Base-by-base conservation (phyloP, 2,113 vertebrate genomes). In the Struthio camelus region DNA sequence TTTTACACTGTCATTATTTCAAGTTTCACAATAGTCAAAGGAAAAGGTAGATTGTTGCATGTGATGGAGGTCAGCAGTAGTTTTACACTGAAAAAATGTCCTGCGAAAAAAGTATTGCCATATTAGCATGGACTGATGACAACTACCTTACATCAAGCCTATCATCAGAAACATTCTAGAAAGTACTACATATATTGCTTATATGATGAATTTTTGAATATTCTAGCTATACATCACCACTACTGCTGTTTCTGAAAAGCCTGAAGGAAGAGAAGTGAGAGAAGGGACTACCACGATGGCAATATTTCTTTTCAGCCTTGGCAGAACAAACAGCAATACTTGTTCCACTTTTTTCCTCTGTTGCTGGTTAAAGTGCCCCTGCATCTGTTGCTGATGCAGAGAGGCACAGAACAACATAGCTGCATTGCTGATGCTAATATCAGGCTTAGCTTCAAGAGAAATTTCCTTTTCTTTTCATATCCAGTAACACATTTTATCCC, bases 401-500 rank as follows among this genome's bases (percentile, higher is more conserved):
- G 44, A 40, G 94, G 30, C 77, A 88, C 42, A 85, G 51, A 93
- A 30, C 58, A 94, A 67, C 56, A 69, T 6, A 61, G 13, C 44
- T 61, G 54, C 44, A 75, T 25, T 80, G n/a, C 36, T 81, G 91
- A 84, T 28, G 9, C 20, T 30, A 71, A 72, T 56, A 25, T 51
- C 78, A 80, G 42, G 53, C 40, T 93, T 90, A 79, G 38, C 64
- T 90, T 77, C 42, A 77, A 90, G 50, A 91, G 91, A 88, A 94
- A 90, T 66, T 53, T 4, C 36, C 36, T 58, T 88, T 73, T 82
- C 62, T 79, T 88, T 48, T 76, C 17, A 51, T 51, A 81, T 51
- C 36, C 24, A 78, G 77, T 20, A 34, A 80, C 27, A 76, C 2
- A 32, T 77, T 94, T 94, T 50, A 91, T 9, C 28, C 75, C 53